Conservation (phyloP, 2,797 vertebrate genomes). For the Coendou prehensilis region DNA sequence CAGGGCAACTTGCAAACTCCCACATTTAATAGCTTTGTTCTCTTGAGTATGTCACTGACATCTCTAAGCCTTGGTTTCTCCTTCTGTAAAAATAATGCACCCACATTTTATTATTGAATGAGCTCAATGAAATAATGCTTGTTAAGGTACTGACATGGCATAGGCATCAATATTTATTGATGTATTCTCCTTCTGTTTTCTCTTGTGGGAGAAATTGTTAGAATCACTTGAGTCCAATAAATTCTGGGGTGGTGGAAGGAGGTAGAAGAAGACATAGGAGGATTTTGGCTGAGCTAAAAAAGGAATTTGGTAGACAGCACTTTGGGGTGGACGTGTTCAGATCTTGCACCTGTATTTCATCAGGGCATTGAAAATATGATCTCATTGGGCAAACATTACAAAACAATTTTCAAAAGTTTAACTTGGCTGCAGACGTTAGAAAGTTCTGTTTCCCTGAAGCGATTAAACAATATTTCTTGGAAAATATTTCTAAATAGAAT, state of each 20-base stretch:
- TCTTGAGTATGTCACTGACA: background rate
- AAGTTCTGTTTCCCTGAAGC: constrained; percentile 83
- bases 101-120: background rate
- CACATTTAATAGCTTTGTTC: background rate
- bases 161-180: background rate
- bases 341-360: constrained; percentile 90
- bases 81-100: background rate
- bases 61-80: background rate
- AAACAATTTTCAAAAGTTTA: constrained; percentile 89
- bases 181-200: constrained; percentile 26
- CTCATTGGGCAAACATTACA: constrained; percentile 89
- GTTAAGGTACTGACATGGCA: background rate
- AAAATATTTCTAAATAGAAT: constrained; percentile 81
- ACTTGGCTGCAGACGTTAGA: constrained; percentile 86
- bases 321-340: constrained; percentile 82
- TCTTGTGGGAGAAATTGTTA: constrained; percentile 22
- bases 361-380: constrained; percentile 88
- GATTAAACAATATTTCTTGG: constrained; percentile 88
- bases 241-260: background rate
- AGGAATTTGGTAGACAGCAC: constrained; percentile 80
- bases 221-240: constrained; percentile 7
- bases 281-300: constrained; percentile 76
- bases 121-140: constrained; percentile 23
- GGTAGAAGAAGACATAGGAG: background rate
- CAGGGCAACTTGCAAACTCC: background rate